Evolutionary conservation across 2,113 vertebrate genomes (phyloP).

Genomic region (Chaetodon trifascialis): DNA sequence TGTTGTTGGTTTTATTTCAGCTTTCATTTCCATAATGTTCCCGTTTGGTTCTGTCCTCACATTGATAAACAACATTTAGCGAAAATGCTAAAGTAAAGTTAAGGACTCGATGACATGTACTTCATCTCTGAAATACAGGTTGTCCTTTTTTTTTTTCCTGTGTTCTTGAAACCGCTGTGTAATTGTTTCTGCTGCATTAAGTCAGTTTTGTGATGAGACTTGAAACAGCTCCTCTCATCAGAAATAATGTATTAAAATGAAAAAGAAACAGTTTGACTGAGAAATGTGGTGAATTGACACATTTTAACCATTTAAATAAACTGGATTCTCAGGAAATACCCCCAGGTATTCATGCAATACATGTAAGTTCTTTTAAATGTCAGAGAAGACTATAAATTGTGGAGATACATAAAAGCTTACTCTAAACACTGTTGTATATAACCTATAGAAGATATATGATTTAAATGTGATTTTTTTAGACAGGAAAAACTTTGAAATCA

Average conservation of each 20-base stretch:
- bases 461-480: too few relatives aligned
- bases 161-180: background rate
- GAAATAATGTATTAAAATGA: slow-evolving; percentile 37
- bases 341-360: background rate
- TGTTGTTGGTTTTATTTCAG: background rate
- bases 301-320: background rate
- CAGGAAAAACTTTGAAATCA: too few relatives aligned
- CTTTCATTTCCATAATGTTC: background rate
- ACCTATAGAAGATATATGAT: too few relatives aligned
- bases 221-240: slow-evolving; percentile 30
- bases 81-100: background rate
- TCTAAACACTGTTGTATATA: too few relatives aligned
- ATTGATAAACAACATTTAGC: background rate
- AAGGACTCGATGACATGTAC: background rate
- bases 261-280: background rate
- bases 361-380: background rate
- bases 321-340: background rate
- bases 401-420: background rate
- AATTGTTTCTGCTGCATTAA: slow-evolving; percentile 7
- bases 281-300: background rate
- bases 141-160: background rate
- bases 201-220: slow-evolving; percentile 30
- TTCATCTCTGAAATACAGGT: background rate
- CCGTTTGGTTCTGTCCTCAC: too few relatives aligned
- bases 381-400: background rate